Evolutionary conservation across 2,113 vertebrate species (phyloP), one percentile per base, ranked within the genome.

Genomic region (Vanacampus margaritifer): DNA sequence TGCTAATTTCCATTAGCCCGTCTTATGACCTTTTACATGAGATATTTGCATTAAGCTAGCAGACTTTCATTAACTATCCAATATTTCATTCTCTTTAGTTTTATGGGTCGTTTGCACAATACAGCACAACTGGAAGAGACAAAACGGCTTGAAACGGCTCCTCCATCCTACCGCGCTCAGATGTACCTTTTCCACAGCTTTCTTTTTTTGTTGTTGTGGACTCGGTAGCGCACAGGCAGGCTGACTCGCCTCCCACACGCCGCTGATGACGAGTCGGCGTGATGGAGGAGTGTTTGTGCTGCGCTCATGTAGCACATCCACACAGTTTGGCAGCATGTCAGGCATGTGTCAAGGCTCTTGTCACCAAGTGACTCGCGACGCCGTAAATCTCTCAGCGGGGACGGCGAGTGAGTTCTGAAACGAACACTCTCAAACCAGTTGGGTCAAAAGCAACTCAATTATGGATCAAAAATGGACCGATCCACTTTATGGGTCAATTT

Each of bases 261-360:
- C 12, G 78, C 56, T 5, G 64, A 68, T 67, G 76, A 84, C 69
- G 69, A 74, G 79, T 82, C 41, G 46, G 65, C 21, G 4, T 37
- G 2, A 75, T 2, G 82, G 75, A 85, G 73, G 80, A 80, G 79
- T 83, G 81, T 76, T 82, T 83, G 82, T 67, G 72, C 74, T 67
- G 76, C 76, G 88, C 84, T 84, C 80, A 74, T 69, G 75, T 80
- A 64, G 73, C 78, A 67, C 70, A 64, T 78, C 79, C 36, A 6
- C 13, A 24, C 48, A 69, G 67, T 76, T 83, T 82, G 79, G 82
- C 79, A 71, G 78, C 64, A 64, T 64, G 74, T 83, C 78, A 78
- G 71, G 65, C 84, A 73, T 84, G 69, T 79, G 80, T 85, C 83
- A 71, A 26, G 74, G 69, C 72, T 73, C 76, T 78, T 67, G 58